phyloP scores from a whole-genome alignment of 2,888 invertebrate species.

The Allygus modestus region DNA sequence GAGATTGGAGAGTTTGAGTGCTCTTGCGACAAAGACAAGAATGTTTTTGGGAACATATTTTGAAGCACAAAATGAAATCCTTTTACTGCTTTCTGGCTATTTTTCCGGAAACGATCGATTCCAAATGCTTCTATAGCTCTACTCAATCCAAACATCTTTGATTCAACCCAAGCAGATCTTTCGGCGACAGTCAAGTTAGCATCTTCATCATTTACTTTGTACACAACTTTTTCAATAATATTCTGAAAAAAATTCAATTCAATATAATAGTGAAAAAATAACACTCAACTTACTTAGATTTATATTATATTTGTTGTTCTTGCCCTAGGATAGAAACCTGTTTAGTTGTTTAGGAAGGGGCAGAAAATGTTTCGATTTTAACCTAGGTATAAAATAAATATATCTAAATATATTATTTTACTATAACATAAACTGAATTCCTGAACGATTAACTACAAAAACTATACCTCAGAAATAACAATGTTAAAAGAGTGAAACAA shows the following conservation, averaged over 20 bases:
- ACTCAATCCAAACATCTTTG: conserved; percentile 92
- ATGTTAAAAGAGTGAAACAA: too few species aligned
- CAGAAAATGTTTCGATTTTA: too few species aligned
- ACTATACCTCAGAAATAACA: too few species aligned
- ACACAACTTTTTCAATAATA: conserved; percentile 93
- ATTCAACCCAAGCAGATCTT: conserved; percentile 93
- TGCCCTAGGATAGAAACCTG: too few species aligned
- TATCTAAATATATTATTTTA: too few species aligned
- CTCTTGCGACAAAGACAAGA: conserved; percentile 72
- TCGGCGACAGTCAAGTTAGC: conserved; percentile 86
- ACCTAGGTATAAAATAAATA: too few species aligned
- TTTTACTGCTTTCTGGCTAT: conserved; percentile 87
- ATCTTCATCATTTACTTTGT: conserved; percentile 84
- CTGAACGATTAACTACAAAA: too few species aligned
- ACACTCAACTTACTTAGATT: too few species aligned
- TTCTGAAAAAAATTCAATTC: conserved; percentile 78
- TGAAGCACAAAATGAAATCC: conserved; percentile 92
- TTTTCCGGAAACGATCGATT: conserved; percentile 91
- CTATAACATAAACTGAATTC: too few species aligned
- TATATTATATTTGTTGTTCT: too few species aligned
- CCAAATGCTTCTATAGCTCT: conserved; percentile 94
- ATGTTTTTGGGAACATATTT: conserved; percentile 80
- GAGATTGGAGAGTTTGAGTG: conserved; percentile 67
- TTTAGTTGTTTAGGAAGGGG: too few species aligned
- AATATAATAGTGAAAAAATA: too few species aligned